phyloP scores from a whole-genome alignment of 2,888 invertebrate genomes.

The Dermolepida albohirtum region DNA sequence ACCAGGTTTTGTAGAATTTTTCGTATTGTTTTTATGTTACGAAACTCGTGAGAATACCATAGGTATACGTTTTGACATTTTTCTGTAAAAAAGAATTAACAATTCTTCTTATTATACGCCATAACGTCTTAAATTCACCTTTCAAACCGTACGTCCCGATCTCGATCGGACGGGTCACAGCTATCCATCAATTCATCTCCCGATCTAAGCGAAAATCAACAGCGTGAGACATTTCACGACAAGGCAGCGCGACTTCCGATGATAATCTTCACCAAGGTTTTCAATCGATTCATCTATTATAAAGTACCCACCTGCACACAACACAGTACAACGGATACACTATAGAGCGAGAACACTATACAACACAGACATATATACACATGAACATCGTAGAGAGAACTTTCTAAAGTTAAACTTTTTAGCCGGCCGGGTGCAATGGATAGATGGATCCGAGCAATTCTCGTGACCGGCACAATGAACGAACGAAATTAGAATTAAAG shows the following conservation, averaged over 20 bases:
- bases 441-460: background rate
- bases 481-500: constrained; percentile 31
- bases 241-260: constrained; percentile 47
- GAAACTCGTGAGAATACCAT: no score
- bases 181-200: constrained; percentile 39
- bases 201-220: constrained; percentile 46
- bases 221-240: constrained; percentile 55
- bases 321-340: constrained; percentile 22
- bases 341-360: constrained; percentile 6
- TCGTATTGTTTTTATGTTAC: no score
- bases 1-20: no score
- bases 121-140: constrained; percentile 20
- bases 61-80: no score
- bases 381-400: constrained; percentile 13
- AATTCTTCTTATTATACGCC: constrained; percentile 1
- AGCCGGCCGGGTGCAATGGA: background rate
- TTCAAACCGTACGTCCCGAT: constrained; percentile 29
- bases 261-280: constrained; percentile 50
- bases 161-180: constrained; percentile 25
- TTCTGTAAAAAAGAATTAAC: constrained; percentile 1
- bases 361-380: background rate
- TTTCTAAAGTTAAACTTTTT: constrained; percentile 33
- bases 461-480: constrained; percentile 33
- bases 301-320: constrained; percentile 47
- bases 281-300: constrained; percentile 52